These are phyloP conservation scores for Arctia plantaginis DNA, from an alignment of 2,888 invertebrate species.

Conservation along the genomic window DNA sequence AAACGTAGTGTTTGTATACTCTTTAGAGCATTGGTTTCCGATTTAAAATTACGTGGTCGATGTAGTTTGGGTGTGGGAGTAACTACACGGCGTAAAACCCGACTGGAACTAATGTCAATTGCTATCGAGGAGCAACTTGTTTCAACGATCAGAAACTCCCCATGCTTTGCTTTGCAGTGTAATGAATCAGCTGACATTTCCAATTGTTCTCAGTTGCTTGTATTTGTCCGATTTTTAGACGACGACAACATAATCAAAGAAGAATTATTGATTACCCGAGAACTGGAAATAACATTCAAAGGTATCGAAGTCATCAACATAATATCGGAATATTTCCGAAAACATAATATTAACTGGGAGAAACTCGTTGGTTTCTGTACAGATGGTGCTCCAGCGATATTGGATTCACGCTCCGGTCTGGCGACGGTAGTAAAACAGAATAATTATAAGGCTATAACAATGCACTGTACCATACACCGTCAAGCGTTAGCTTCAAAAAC, in stretches of 20 bases:
- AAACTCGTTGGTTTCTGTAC: too few species aligned
- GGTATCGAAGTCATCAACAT: conserved; percentile 28
- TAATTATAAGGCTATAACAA: conserved; percentile 30
- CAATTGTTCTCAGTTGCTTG: conserved; percentile 46
- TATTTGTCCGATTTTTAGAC: conserved; percentile 46
- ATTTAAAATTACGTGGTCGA: too few species aligned
- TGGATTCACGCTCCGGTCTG: too few species aligned
- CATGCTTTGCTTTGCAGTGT: conserved; percentile 43
- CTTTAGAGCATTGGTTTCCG: too few species aligned
- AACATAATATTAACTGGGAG: conserved; percentile 43
- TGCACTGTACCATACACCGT: conserved; percentile 36
- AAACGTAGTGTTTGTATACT: too few species aligned
- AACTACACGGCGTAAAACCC: conserved; percentile 17
- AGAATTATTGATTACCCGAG: conserved; percentile 26
- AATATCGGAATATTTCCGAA: conserved; percentile 31
- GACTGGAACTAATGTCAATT: conserved; percentile 19
- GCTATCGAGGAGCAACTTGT: conserved; percentile 22
- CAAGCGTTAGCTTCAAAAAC: conserved; percentile 35
- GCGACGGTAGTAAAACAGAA: conserved; percentile 37
- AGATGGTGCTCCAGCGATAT: too few species aligned
- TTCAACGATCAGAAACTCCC: conserved; percentile 14
- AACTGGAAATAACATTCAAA: conserved; percentile 24
- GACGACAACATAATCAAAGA: conserved; percentile 26
- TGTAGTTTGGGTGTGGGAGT: too few species aligned
- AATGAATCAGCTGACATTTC: conserved; percentile 25